A percentile compares a stretch with the other conserved stretches of the same genome.
phyloP scores from a whole-genome alignment of 2,113 vertebrate species.

The Pygoscelis adeliae region DNA sequence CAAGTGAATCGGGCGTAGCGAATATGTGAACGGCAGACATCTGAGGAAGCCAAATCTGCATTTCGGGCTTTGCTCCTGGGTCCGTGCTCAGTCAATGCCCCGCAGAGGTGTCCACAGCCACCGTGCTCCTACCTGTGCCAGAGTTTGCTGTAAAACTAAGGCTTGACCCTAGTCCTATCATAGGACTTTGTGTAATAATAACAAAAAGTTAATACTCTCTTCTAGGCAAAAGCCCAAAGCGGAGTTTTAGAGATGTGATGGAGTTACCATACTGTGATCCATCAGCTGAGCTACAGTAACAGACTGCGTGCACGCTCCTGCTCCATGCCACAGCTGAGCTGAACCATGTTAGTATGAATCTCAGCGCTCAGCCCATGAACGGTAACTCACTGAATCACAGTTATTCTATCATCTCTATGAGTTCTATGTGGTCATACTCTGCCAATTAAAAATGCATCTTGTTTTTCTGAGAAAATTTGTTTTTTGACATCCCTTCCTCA shows the following conservation, averaged over 20 bases:
- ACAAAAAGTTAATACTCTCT: neutral
- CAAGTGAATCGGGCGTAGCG: neutral
- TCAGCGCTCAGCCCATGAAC: neutral
- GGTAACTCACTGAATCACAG: neutral
- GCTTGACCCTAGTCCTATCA: no score
- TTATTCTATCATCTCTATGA: neutral
- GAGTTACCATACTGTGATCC: neutral
- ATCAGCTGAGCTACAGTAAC: neutral
- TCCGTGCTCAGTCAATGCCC: neutral
- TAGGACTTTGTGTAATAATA: neutral
- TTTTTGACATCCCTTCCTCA: conserved; percentile 19
- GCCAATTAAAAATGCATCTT: conserved; percentile 7
- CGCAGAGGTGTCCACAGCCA: neutral
- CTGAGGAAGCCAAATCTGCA: neutral
- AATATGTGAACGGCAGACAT: neutral
- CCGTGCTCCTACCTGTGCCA: neutral
- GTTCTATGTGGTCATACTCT: neutral
- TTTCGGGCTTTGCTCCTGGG: neutral
- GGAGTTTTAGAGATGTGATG: neutral
- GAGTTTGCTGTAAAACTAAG: neutral
- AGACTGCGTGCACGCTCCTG: neutral
- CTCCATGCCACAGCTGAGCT: neutral
- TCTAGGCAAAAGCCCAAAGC: neutral
- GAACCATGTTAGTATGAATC: neutral
- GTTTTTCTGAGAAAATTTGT: neutral